Conservation (phyloP, 2,888 invertebrate genomes). For the Eueremaeus valkanovi region DNA sequence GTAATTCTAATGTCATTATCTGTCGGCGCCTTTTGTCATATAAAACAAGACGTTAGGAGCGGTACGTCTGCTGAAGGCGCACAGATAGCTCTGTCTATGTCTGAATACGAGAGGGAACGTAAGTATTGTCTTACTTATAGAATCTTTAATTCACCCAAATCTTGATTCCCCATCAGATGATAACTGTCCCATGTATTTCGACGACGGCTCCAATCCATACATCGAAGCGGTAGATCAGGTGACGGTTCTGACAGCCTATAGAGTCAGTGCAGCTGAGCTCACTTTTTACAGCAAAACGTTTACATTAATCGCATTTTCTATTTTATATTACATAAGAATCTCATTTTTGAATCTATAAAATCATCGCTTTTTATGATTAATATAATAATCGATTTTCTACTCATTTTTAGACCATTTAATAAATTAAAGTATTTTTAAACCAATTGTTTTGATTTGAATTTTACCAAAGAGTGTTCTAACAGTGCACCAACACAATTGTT, state of each 20-base stretch:
- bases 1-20: conserved; percentile 77
- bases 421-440: not conserved
- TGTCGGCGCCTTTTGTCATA: conserved; percentile 83
- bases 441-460: not conserved
- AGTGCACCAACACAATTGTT: no score
- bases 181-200: conserved; percentile 95
- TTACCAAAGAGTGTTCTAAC: no score
- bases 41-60: conserved; percentile 83
- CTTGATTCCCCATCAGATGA: conserved; percentile 61
- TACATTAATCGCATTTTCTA: not conserved
- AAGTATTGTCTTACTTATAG: conserved; percentile 52
- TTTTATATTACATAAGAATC: not conserved
- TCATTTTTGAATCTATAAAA: not conserved
- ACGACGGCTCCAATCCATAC: conserved; percentile 82
- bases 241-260: conserved; percentile 34
- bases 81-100: conserved; percentile 76
- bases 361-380: not conserved
- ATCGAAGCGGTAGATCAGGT: conserved; percentile 36
- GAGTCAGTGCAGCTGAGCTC: not conserved
- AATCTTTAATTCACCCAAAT: conserved; percentile 31
- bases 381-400: not conserved
- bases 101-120: conserved; percentile 87
- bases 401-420: not conserved
- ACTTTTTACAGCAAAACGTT: not conserved
- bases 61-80: conserved; percentile 85